These are phyloP conservation scores for Propithecus coquereli DNA, from an alignment of 2,113 vertebrate species.

Conservation along the genomic window DNA sequence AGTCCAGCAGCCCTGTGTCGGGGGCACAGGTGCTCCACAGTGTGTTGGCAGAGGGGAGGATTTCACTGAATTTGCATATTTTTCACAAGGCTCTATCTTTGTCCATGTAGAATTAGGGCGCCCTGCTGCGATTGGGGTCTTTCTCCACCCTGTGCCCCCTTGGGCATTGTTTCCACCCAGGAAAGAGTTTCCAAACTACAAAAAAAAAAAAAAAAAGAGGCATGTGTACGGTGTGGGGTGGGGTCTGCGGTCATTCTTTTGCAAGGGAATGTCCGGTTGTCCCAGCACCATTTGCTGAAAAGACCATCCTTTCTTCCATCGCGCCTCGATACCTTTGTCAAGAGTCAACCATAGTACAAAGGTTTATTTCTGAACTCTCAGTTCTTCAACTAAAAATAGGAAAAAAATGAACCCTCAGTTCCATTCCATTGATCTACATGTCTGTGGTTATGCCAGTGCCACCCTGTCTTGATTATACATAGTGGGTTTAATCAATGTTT, in stretches of 20 bases:
- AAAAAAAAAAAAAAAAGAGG: neutral
- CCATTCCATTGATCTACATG: neutral
- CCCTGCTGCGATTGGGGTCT: neutral
- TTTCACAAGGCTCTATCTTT: neutral
- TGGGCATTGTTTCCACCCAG: neutral
- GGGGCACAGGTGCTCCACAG: fast-evolving
- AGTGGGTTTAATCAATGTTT: neutral
- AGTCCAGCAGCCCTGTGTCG: neutral
- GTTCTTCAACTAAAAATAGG: neutral
- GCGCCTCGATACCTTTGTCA: neutral
- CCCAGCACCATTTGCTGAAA: neutral
- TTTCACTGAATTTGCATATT: neutral
- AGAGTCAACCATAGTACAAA: neutral
- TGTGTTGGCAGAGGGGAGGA: neutral
- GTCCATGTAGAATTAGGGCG: fast-evolving
- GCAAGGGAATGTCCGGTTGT: neutral
- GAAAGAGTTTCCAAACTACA: neutral
- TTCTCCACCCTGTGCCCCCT: neutral
- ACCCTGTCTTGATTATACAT: neutral
- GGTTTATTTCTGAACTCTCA: neutral
- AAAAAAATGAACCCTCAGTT: too few species aligned
- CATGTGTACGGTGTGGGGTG: neutral
- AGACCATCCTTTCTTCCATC: neutral
- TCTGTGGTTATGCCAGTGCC: neutral
- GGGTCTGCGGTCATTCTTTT: neutral